Evolutionary conservation across 1,140 invertebrate species (phyloP), one percentile per base, ranked within the genome.

Genomic region (Chrysopa pallens): DNA sequence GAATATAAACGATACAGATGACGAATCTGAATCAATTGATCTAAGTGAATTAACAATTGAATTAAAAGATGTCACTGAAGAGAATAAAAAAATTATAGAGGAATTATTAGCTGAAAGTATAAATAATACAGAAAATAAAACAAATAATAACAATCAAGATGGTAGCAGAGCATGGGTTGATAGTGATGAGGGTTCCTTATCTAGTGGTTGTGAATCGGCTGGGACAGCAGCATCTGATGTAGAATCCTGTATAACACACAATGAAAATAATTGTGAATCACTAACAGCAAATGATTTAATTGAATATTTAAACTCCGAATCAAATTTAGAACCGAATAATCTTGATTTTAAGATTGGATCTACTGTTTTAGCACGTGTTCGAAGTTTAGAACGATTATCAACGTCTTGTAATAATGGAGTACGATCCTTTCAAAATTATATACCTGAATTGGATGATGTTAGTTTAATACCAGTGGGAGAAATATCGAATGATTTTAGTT

Each of bases 171-270:
- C 52, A 13, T 23, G 36, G 12, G 1, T 59, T 46, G 73, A 76
- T 46, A 73, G 72, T 54, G 79, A 83, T 58, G 78, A 81, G 53
- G 79, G 79, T 46, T 74, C 72, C n/a, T 76, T 82, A 52, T 82
- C 80, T 40, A 80, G 76, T 45, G 80, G 79, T 38, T 83, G 78
- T 57, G 79, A 83, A 56, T 80, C 78, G 5, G 75, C 78, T n/a
- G 80, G 78, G 55, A 81, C 78, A 1, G 75, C 71, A n/a, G 69
- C 68, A 28, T 69, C 61, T 6, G 55, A 58, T 13, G 27, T 47
- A 15, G 55, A 57, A 12, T 46, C 46, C 23, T 38, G 42, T 8
- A 39, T 39, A 1, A 55, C 54, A 23, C 46, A 46, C 6, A 46
- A 63, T 1, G 67, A 66, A 13, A 60, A 62, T 44, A 64, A 67